Percentiles rank a stretch among this genome's conserved stretches.
phyloP scores from a whole-genome alignment of 2,113 vertebrate species.

The Leucopsar rothschildi region DNA sequence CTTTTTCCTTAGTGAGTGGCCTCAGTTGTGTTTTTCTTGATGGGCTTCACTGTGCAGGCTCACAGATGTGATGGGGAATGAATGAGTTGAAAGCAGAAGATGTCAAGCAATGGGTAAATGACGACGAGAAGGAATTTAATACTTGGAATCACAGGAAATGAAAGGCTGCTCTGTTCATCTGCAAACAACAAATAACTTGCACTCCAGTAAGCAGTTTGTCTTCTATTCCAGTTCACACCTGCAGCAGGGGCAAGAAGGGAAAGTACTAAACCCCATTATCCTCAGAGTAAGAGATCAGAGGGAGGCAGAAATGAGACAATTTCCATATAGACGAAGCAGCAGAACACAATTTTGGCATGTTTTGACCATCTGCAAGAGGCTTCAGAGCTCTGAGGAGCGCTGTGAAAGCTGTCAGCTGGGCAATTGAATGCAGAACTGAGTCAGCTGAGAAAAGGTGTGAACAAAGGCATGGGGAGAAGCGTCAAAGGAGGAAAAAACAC shows the following conservation, averaged over 20 bases:
- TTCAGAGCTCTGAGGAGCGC: not conserved
- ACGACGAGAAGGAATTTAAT: not conserved
- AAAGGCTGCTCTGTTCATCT: conserved; percentile 31
- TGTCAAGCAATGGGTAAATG: conserved; percentile 9
- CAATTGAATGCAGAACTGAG: not conserved
- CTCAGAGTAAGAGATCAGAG: conserved; percentile 46
- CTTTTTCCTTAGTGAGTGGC: not conserved
- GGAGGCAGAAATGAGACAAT: conserved; percentile 47
- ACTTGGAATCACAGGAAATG: conserved; percentile 15
- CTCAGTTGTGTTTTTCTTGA: conserved; percentile 11
- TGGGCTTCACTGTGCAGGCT: not conserved
- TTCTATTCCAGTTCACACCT: not conserved
- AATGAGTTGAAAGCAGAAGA: conserved; percentile 15
- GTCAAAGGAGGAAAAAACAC: not conserved
- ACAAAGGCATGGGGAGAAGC: not conserved
- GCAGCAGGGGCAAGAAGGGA: conserved; percentile 34
- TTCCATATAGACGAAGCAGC: conserved; percentile 53
- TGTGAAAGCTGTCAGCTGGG: not conserved
- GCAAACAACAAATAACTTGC: conserved; percentile 46
- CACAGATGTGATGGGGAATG: not conserved
- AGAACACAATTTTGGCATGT: not conserved
- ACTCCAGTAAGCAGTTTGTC: conserved; percentile 39
- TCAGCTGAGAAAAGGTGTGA: not conserved
- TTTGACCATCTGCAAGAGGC: not conserved
- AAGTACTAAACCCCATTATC: conserved; percentile 39